These are phyloP conservation scores for Rhinichthys osculus DNA, from an alignment of 2,797 vertebrate species.

Conservation along the genomic window DNA sequence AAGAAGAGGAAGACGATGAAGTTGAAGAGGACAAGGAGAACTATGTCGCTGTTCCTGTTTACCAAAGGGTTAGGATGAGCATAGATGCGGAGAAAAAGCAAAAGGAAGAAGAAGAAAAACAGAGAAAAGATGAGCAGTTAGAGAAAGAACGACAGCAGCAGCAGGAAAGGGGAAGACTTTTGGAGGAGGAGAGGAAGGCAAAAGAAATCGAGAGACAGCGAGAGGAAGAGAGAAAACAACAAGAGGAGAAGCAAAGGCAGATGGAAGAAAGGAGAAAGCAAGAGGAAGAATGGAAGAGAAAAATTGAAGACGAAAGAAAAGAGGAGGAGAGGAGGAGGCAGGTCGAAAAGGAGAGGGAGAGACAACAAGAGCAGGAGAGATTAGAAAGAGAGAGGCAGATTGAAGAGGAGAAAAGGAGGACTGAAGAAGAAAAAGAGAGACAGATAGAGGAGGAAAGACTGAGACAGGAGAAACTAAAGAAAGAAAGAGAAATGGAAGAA, in stretches of 20 bases:
- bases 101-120: constrained; percentile 21
- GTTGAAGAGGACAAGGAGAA: constrained; percentile 59
- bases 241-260: constrained; percentile 20
- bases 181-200: constrained; percentile 4
- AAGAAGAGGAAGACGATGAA: constrained; percentile 60
- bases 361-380: neutral
- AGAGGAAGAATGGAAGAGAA: constrained; percentile 17
- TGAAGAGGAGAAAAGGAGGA: neutral
- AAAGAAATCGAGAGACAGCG: constrained; percentile 4
- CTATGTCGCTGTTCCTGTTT: constrained; percentile 47
- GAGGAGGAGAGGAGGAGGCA: constrained; percentile 11
- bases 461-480: constrained; percentile 29
- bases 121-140: constrained; percentile 5
- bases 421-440: neutral
- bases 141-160: constrained; percentile 9
- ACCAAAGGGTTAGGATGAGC: constrained; percentile 44
- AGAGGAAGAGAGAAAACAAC: constrained; percentile 41
- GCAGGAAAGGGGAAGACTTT: neutral
- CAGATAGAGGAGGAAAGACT: neutral
- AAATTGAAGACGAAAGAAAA: constrained; percentile 23
- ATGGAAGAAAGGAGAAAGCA: constrained; percentile 11
- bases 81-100: neutral
- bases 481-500: constrained; percentile 4
- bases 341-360: constrained; percentile 10
- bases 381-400: constrained; percentile 16